These are phyloP conservation scores for Typhlichthys eigenmanni DNA, from an alignment of 2,797 vertebrate genomes.

Conservation along the genomic window DNA sequence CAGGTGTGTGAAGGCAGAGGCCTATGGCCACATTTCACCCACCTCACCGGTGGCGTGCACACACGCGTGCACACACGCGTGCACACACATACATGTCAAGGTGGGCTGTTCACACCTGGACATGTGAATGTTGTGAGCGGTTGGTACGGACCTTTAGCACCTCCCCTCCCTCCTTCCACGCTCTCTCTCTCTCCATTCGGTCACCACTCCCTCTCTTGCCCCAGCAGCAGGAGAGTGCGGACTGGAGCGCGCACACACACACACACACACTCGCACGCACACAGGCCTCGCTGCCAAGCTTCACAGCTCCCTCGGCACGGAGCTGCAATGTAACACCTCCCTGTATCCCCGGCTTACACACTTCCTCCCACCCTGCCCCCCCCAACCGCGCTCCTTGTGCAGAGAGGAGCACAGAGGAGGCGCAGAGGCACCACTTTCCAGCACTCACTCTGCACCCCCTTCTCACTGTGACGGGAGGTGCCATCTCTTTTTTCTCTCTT, in stretches of 20 bases:
- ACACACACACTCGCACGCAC: not conserved
- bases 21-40: too few relatives aligned
- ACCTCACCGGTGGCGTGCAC: too few relatives aligned
- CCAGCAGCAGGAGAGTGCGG: not conserved
- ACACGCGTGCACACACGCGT: too few relatives aligned
- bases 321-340: conserved; percentile 74
- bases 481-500: conserved; percentile 15
- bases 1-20: too few relatives aligned
- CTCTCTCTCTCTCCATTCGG: too few relatives aligned
- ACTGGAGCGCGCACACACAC: not conserved
- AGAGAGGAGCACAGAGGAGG: too few relatives aligned
- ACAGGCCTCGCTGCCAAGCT: conserved; percentile 70
- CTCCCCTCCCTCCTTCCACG: not conserved
- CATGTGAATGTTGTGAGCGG: too few relatives aligned
- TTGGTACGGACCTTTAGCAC: too few relatives aligned
- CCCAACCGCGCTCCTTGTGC: conserved; percentile 22
- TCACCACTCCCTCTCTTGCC: not conserved
- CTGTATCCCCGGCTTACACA: conserved; percentile 37
- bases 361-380: conserved; percentile 29
- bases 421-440: conserved; percentile 11
- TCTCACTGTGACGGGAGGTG: conserved; percentile 44
- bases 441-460: conserved; percentile 38
- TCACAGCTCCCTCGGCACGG: conserved; percentile 73
- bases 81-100: too few relatives aligned
- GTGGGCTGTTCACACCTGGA: too few relatives aligned